Base-by-base conservation (phyloP, 2,888 invertebrate species). In the Oscheius sp. region DNA sequence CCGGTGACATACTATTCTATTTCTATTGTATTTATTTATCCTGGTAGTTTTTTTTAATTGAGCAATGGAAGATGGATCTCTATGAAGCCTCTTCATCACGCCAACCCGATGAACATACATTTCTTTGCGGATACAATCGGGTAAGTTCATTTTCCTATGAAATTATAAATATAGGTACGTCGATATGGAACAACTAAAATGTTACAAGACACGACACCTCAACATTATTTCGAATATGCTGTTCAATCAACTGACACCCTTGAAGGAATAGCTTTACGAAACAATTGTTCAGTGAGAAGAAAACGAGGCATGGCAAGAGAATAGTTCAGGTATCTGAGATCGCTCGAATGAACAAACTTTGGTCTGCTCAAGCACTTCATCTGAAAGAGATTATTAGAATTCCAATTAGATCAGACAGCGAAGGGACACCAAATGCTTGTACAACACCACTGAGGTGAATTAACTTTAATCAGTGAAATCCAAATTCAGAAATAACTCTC, bases 251-350 rank as follows among this genome's bases (percentile, higher is more conserved):
- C 71, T 17, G 80, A 80, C 45, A 78, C 80, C 5, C 44, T 80
- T 2, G 74, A 77, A 63, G 74, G 80, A 6, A 71, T 80, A 28
- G 78, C 80, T 2, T 57, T 80, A 26, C 68, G 69, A 45, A 66
- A 77, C 66, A 77, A 78, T 65, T 78, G 78, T 44, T 71, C 80
- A 51, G 80, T 80, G 24, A 38, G 74, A 62, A n/a, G 3, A 22
- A 17, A 49, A 22, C 20, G 20, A 22, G 14, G 3, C 17, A 20
- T 49, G 2, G 17, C 17, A 49, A 14, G 2, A 3, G n/a, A n/a
- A n/a, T n/a, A n/a, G n/a, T 77, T 54, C 38, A 80, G 80, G 73
- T 78, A 6, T 74, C 80, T 8, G 76, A 76, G 1, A 69, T 80
- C 8, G 76, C 72, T 32, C 65, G 80, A 17, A 64, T 76, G 38